Conservation (phyloP, 2,797 vertebrate genomes). For the Myripristis murdjan region DNA sequence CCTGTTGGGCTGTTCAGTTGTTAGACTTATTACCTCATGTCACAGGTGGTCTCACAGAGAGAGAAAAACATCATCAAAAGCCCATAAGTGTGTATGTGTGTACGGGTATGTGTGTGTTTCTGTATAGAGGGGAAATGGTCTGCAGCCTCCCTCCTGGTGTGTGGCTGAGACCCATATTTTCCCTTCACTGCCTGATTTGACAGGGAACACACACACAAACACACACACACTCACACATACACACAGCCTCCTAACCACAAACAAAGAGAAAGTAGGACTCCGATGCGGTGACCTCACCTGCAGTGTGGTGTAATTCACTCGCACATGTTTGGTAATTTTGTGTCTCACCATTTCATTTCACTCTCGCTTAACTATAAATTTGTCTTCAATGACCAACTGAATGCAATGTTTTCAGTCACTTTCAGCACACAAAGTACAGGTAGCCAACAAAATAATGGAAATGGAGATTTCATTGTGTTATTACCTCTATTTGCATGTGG, state of each 20-base stretch:
- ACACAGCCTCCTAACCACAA: constrained; percentile 16
- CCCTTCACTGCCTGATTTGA: constrained; percentile 28
- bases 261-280: constrained; percentile 42
- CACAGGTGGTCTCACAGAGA: constrained; percentile 37
- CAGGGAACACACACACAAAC: constrained; percentile 10
- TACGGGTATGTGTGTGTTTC: constrained; percentile 13
- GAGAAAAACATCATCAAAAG: constrained; percentile 33
- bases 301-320: constrained; percentile 24
- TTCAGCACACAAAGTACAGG: too few relatives aligned
- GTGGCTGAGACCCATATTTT: constrained; percentile 40
- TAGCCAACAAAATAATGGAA: too few relatives aligned
- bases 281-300: constrained; percentile 26
- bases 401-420: too few relatives aligned
- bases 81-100: constrained; percentile 6
- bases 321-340: not conserved
- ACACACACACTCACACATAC: constrained; percentile 2
- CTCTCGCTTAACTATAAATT: not conserved
- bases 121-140: constrained; percentile 28
- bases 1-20: constrained; percentile 31
- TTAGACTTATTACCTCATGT: constrained; percentile 48
- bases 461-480: too few relatives aligned
- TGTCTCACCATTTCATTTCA: constrained; percentile 5
- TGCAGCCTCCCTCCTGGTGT: constrained; percentile 27
- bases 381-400: too few relatives aligned
- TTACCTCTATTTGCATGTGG: too few relatives aligned